A percentile compares a stretch with the other conserved stretches of the same genome.
These are phyloP conservation scores for Diaperis boleti DNA, from an alignment of 2,888 invertebrate genomes.

Conservation along the genomic window DNA sequence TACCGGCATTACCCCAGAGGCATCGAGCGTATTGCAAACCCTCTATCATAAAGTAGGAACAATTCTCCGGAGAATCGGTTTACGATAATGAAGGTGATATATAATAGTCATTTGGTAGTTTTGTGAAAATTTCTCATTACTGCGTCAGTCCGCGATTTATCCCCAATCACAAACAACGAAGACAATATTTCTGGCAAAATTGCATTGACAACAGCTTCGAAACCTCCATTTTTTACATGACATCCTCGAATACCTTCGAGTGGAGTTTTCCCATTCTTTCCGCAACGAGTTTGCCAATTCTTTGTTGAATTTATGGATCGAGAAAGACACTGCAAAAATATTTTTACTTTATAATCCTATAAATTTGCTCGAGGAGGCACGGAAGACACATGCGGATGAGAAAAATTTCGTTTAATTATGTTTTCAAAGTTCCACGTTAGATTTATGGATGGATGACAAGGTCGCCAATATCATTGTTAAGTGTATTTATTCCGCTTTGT, in stretches of 20 bases:
- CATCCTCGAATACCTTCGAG: slow-evolving; percentile 11
- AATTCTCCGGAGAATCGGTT: slow-evolving; percentile 35
- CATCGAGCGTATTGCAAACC: slow-evolving; percentile 27
- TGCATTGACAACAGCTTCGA: slow-evolving; percentile 20
- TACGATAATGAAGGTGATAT: slow-evolving; percentile 36
- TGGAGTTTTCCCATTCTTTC: slow-evolving; percentile 29
- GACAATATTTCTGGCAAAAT: slow-evolving; percentile 25
- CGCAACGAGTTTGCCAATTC: slow-evolving; percentile 28
- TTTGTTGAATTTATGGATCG: slow-evolving; percentile 18
- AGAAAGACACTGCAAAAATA: slow-evolving; percentile 25
- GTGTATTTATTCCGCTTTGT: slow-evolving; percentile 36
- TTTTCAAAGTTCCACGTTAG: too few relatives aligned
- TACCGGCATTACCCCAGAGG: slow-evolving; percentile 32
- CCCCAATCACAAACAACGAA: slow-evolving; percentile 23
- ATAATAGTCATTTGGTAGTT: slow-evolving; percentile 23
- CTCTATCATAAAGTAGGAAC: slow-evolving; percentile 40
- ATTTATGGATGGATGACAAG: too few relatives aligned
- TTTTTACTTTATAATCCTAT: slow-evolving; percentile 27
- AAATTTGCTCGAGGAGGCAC: slow-evolving; percentile 9
- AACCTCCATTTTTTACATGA: slow-evolving; percentile 7
- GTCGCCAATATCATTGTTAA: too few relatives aligned
- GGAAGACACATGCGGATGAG: background rate
- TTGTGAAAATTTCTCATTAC: background rate
- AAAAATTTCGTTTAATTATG: slow-evolving; percentile 16
- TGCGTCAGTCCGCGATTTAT: slow-evolving; percentile 12